Evolutionary conservation across 2,113 vertebrate genomes (phyloP).

Genomic region (Pteruthius melanotis): DNA sequence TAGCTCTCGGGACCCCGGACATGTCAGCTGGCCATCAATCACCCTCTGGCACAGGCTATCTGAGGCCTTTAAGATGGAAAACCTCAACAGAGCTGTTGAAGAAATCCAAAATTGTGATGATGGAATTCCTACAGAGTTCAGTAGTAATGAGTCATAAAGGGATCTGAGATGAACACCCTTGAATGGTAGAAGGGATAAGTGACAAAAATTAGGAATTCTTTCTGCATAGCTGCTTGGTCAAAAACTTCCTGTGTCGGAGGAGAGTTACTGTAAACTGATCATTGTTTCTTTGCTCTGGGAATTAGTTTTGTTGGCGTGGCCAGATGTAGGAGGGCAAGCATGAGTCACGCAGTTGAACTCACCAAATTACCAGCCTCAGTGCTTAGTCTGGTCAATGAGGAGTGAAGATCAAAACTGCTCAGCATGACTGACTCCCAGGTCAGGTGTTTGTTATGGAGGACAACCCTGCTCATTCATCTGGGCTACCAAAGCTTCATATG

Average conservation of each 20-base stretch:
- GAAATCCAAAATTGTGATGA: background rate
- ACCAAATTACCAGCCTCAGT: rapidly evolving
- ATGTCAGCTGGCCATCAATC: background rate
- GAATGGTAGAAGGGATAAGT: background rate
- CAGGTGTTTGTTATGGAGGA: background rate
- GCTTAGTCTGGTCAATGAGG: background rate
- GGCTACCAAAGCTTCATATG: background rate
- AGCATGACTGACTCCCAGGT: background rate
- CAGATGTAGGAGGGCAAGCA: background rate
- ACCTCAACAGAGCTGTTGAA: background rate
- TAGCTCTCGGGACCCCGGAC: background rate
- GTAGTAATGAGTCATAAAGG: background rate
- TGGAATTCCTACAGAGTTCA: background rate
- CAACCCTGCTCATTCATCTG: background rate
- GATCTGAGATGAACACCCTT: background rate
- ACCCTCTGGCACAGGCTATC: background rate
- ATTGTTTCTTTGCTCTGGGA: background rate
- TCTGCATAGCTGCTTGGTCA: background rate
- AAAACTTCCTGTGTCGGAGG: background rate
- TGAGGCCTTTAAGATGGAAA: background rate
- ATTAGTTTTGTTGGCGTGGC: background rate
- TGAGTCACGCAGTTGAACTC: background rate
- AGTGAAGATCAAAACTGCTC: background rate
- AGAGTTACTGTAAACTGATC: background rate
- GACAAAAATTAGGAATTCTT: background rate